Percentiles rank a stretch among this genome's conserved stretches.
Conservation (phyloP, 2,113 vertebrate species). For the Gallinago paraguaiae region DNA sequence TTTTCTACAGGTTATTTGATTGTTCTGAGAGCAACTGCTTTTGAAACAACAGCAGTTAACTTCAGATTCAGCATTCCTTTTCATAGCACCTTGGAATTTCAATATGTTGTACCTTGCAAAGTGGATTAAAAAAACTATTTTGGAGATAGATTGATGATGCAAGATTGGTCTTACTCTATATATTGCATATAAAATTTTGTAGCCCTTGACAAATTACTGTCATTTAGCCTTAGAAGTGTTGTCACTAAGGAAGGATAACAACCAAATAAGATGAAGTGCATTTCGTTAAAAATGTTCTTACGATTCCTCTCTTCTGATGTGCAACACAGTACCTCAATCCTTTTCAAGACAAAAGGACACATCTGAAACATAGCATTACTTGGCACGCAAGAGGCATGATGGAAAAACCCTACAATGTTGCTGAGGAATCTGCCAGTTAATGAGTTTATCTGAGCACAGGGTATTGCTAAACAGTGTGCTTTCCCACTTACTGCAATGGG, state of each 20-base stretch:
- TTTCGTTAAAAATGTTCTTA: neutral
- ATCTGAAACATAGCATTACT: neutral
- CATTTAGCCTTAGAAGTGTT: neutral
- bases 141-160: neutral
- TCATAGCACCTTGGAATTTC: slow-evolving; percentile 51
- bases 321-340: neutral
- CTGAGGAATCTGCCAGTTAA: neutral
- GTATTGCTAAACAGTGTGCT: neutral
- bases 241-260: neutral
- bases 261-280: neutral
- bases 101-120: slow-evolving; percentile 36
- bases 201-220: neutral
- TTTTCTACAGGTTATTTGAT: slow-evolving; percentile 36
- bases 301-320: neutral
- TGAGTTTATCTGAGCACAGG: neutral
- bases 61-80: slow-evolving; percentile 44
- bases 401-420: neutral
- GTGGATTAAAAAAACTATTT: neutral
- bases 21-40: slow-evolving; percentile 57
- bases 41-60: slow-evolving; percentile 61
- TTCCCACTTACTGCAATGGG: neutral
- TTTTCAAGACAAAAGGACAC: neutral
- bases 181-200: neutral
- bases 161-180: neutral
- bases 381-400: neutral